Conservation (phyloP, 2,113 vertebrate genomes). For the mouse (Mus musculus) region GRCm39 chr4:73386501-73387000, state of each 20-base stretch:
- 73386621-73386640: slow-evolving; percentile 60
- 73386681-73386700: background rate
- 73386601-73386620: background rate
- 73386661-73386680: accelerated
- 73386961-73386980: background rate
- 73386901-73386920: background rate
- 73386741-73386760: background rate
- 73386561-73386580: too few species aligned
- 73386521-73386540: too few species aligned
- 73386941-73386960: slow-evolving; percentile 31
- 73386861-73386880: background rate
- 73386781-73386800: background rate
- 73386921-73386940: slow-evolving; percentile 69
- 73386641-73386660: background rate
- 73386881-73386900: slow-evolving; percentile 25
- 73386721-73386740: background rate
- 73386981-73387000: slow-evolving; percentile 66
- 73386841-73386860: background rate
- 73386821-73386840: background rate
- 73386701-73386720: background rate
- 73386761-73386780: background rate
- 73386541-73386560: too few species aligned
- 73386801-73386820: background rate
- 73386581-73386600: background rate
- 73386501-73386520: too few species aligned